phyloP scores from a whole-genome alignment of 2,113 vertebrate genomes.

The Sylvietta virens region DNA sequence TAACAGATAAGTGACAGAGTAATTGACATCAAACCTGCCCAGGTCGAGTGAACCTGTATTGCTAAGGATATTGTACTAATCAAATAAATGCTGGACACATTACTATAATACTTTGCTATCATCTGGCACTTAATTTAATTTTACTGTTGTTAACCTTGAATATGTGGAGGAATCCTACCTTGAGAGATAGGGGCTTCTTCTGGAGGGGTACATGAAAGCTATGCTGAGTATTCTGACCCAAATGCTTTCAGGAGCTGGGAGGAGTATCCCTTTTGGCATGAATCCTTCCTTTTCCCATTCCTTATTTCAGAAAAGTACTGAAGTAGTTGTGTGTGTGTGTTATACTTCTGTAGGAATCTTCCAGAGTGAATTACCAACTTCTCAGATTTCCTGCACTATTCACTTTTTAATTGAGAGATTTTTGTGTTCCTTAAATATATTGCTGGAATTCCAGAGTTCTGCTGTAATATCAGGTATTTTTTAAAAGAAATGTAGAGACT shows the following conservation, averaged over 20 bases:
- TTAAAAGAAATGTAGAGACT: too few species aligned
- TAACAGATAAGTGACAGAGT: not conserved
- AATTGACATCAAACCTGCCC: not conserved
- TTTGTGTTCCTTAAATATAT: not conserved
- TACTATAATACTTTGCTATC: not conserved
- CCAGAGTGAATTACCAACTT: not conserved
- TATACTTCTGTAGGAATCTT: not conserved
- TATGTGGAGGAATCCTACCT: not conserved
- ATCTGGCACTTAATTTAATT: not conserved
- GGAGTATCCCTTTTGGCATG: not conserved
- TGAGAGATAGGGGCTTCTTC: not conserved
- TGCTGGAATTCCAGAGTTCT: not conserved
- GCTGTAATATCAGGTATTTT: not conserved
- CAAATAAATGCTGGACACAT: not conserved
- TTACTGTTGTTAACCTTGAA: not conserved
- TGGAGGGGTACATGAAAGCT: not conserved
- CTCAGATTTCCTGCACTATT: not conserved
- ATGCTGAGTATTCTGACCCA: not conserved
- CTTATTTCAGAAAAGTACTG: not conserved
- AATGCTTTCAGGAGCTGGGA: not conserved
- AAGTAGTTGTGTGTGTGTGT: not conserved
- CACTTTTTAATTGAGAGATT: not conserved
- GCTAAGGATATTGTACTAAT: not conserved
- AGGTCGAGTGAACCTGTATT: not conserved
- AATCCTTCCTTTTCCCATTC: not conserved